Evolutionary conservation across 1,140 invertebrate genomes (phyloP), one percentile per base, ranked within the genome.

Genomic region (Parapsyche elsis): DNA sequence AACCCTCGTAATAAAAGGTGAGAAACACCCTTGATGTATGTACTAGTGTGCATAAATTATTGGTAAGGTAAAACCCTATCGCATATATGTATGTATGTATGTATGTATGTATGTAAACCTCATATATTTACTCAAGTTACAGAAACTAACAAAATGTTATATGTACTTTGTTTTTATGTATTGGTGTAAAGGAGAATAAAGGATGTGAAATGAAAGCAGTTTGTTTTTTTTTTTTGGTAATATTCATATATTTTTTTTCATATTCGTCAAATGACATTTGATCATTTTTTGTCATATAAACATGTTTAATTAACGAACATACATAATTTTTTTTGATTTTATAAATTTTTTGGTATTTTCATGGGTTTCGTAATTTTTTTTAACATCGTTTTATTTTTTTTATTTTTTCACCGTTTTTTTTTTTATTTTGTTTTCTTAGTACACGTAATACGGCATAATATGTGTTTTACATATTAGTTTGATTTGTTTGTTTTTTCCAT

Each of bases 211-310:
- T 75, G n/a, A 53, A 75, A 75, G 16, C 14, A n/a, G n/a, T n/a
- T n/a, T n/a, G n/a, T n/a, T 14, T 75, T 9, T 9, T 19, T 49
- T 46, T 73, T 73, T 73, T 24, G 14, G 45, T 75, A 75, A 30
- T 73, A 46, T 75, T 75, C 73, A 75, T 75, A 75, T 75, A 75
- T 75, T 57, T 75, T 75, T 75, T 75, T 57, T 57, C 73, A 57
- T 46, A 46, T 73, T 73, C 71, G 71, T 73, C 71, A 73, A 46
- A 46, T 38, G 38, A 73, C 45, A 73, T 46, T 16, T 26, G 71
- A 16, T 73, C 16, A 19, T 23, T 57, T 53, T 75, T 75, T 75
- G 73, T 75, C 73, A 57, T 57, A 26, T 57, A 53, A 30, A 75
- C 46, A 45, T 23, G 30, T 73, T 24, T 71, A 38, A 9, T 24